phyloP scores from a whole-genome alignment of 2,797 vertebrate genomes.

The Pantherophis vulpinus region DNA sequence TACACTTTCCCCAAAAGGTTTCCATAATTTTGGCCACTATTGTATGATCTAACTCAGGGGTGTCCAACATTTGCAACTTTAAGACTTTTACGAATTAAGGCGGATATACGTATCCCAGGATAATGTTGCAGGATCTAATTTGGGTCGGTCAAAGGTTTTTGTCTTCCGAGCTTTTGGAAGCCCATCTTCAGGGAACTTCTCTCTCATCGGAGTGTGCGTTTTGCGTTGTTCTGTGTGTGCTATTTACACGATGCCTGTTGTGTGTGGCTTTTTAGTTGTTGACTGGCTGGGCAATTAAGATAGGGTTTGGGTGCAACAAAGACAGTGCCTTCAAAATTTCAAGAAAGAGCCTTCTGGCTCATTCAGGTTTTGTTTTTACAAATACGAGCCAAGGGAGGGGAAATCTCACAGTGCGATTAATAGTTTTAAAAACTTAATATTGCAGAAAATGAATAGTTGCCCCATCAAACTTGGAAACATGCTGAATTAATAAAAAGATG shows the following conservation, averaged over 20 bases:
- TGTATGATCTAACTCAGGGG: too few species aligned
- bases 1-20: too few species aligned
- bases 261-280: not conserved
- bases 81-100: too few species aligned
- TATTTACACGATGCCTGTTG: not conserved
- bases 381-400: not conserved
- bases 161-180: not conserved
- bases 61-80: too few species aligned
- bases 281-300: not conserved
- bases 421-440: slow-evolving; percentile 54
- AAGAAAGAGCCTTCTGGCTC: not conserved
- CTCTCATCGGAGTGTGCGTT: not conserved
- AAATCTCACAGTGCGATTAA: not conserved
- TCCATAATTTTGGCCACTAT: too few species aligned
- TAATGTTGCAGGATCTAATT: not conserved
- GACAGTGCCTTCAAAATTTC: not conserved
- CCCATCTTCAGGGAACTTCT: not conserved
- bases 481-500: slow-evolving; percentile 52
- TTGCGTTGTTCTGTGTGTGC: not conserved
- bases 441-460: slow-evolving; percentile 7
- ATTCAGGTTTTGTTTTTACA: not conserved
- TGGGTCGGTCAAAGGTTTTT: not conserved
- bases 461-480: slow-evolving; percentile 56
- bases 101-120: too few species aligned
- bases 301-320: not conserved